phyloP scores from a whole-genome alignment of 2,797 vertebrate species.

The Chaetophractus vellerosus region DNA sequence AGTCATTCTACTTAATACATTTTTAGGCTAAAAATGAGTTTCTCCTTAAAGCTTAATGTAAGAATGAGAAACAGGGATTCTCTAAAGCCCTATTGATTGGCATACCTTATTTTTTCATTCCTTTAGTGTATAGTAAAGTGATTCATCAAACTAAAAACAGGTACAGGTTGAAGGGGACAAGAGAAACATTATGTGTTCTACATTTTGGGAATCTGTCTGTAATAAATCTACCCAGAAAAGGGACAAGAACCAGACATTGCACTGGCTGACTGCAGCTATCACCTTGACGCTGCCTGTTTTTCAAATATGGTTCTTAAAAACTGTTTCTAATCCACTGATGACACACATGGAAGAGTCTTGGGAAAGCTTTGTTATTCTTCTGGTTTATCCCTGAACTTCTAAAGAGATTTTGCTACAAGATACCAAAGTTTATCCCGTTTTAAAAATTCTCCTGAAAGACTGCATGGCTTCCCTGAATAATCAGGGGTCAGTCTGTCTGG shows the following conservation, averaged over 20 bases:
- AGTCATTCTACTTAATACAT: slow-evolving; percentile 62
- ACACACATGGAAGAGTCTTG: not conserved
- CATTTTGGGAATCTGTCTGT: not conserved
- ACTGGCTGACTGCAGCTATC: not conserved
- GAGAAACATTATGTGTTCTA: not conserved
- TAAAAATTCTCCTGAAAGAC: slow-evolving; percentile 17
- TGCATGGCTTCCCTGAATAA: not conserved
- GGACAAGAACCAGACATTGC: not conserved
- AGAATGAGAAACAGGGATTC: slow-evolving; percentile 46
- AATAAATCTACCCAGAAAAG: not conserved
- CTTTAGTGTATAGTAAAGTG: slow-evolving; percentile 70
- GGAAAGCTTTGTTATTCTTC: not conserved
- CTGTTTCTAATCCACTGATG: not conserved
- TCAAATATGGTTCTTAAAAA: not conserved
- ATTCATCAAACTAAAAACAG: slow-evolving; percentile 62
- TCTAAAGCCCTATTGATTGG: slow-evolving; percentile 64
- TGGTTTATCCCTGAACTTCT: not conserved
- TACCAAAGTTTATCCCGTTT: not conserved
- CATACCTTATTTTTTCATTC: slow-evolving; percentile 41
- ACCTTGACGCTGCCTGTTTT: not conserved
- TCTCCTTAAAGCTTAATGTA: slow-evolving; percentile 50
- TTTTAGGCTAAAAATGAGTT: slow-evolving; percentile 55
- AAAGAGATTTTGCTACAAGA: not conserved
- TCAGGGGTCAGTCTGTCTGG: not conserved
- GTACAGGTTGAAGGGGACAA: not conserved